Percentiles rank a stretch among this genome's conserved stretches.
These are phyloP conservation scores for Gerris lacustris DNA, from an alignment of 2,888 invertebrate genomes.

Conservation along the genomic window DNA sequence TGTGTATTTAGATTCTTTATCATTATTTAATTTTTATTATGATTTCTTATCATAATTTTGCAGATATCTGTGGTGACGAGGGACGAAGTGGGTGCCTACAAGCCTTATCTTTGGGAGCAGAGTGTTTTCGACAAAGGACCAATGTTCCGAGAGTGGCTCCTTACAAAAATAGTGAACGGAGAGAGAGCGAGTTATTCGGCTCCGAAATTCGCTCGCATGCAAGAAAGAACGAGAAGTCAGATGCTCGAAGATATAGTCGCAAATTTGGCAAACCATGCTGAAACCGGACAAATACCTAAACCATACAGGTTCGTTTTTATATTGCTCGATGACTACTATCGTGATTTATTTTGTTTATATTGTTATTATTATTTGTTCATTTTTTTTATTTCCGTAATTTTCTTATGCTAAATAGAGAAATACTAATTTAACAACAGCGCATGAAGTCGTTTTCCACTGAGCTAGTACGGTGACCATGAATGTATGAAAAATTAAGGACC, in stretches of 20 bases:
- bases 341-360: no score
- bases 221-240: constrained; percentile 73
- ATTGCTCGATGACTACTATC: constrained; percentile 17
- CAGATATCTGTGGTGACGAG: constrained; percentile 78
- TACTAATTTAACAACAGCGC: no score
- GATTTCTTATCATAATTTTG: neutral
- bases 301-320: constrained; percentile 54
- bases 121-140: constrained; percentile 87
- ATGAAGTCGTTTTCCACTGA: no score
- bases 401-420: no score
- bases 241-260: constrained; percentile 91
- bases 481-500: no score
- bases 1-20: no score
- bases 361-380: no score
- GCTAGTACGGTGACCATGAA: no score
- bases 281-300: constrained; percentile 90
- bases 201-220: constrained; percentile 89
- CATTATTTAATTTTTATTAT: neutral
- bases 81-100: constrained; percentile 90
- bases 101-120: constrained; percentile 91
- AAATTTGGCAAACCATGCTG: constrained; percentile 84
- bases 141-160: constrained; percentile 88
- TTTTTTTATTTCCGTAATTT: no score
- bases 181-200: constrained; percentile 88
- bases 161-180: constrained; percentile 87